Percentiles rank a stretch among this genome's conserved stretches.
These are phyloP conservation scores for Gymnogyps californianus DNA, from an alignment of 2,113 vertebrate genomes.

Conservation along the genomic window DNA sequence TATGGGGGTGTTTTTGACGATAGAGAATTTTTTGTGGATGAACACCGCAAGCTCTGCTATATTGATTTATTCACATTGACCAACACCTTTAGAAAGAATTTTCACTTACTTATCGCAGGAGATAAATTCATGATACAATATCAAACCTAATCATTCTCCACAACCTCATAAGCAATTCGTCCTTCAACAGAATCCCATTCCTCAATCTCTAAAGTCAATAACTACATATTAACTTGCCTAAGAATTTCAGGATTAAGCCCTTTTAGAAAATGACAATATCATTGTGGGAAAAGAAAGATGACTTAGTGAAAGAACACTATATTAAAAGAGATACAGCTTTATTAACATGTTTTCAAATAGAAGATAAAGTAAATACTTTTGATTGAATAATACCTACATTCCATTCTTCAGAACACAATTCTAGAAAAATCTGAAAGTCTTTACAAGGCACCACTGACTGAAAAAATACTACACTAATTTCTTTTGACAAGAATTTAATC, in stretches of 20 bases:
- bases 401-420: neutral
- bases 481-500: neutral
- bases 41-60: neutral
- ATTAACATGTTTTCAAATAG: neutral
- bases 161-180: neutral
- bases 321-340: neutral
- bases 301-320: neutral
- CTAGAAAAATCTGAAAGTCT: neutral
- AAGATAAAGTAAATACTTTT: neutral
- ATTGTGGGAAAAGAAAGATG: neutral
- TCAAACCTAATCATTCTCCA: neutral
- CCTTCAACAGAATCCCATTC: neutral
- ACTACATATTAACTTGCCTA: neutral
- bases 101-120: neutral
- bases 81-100: constrained; percentile 19
- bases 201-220: neutral
- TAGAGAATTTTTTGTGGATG: neutral
- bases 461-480: neutral
- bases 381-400: neutral
- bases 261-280: neutral
- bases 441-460: neutral
- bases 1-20: neutral
- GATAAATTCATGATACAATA: neutral
- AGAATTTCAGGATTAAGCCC: neutral
- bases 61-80: constrained; percentile 2